A percentile compares a stretch with the other conserved stretches of the same genome.
These are phyloP conservation scores for Sphenopsis melanotis DNA, from an alignment of 2,797 vertebrate genomes.

Conservation along the genomic window DNA sequence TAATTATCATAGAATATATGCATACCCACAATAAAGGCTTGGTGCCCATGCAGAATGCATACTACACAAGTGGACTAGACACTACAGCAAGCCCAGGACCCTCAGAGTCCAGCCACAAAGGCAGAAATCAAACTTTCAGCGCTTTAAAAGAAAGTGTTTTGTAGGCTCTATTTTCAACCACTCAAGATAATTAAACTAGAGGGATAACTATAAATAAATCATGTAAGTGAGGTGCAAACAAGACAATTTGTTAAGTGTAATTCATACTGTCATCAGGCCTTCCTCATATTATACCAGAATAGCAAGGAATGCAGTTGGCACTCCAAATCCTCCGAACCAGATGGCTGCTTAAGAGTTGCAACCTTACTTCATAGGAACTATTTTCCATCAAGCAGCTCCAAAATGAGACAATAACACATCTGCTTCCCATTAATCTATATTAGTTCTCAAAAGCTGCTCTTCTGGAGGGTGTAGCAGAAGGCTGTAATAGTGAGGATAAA, in stretches of 20 bases:
- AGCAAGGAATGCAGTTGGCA: constrained; percentile 19
- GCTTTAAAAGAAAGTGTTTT: neutral
- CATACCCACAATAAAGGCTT: neutral
- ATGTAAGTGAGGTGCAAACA: constrained; percentile 4
- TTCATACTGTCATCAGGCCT: constrained; percentile 21
- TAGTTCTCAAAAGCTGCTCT: neutral
- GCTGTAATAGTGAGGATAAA: neutral
- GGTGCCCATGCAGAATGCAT: neutral
- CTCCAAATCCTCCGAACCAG: neutral
- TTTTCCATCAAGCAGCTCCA: neutral
- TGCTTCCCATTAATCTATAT: neutral
- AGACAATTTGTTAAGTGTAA: neutral
- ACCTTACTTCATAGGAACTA: neutral
- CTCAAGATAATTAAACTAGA: neutral
- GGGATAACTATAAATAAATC: constrained; percentile 14
- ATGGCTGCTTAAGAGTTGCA: neutral
- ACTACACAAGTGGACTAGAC: neutral
- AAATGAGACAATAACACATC: neutral
- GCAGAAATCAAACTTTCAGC: neutral
- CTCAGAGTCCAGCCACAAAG: neutral
- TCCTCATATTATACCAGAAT: constrained; percentile 34
- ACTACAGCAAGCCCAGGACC: neutral
- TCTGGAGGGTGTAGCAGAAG: neutral
- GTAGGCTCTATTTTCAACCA: neutral
- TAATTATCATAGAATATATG: neutral